phyloP scores from a whole-genome alignment of 1,140 invertebrate genomes.

The Ptiloglossa arizonensis region DNA sequence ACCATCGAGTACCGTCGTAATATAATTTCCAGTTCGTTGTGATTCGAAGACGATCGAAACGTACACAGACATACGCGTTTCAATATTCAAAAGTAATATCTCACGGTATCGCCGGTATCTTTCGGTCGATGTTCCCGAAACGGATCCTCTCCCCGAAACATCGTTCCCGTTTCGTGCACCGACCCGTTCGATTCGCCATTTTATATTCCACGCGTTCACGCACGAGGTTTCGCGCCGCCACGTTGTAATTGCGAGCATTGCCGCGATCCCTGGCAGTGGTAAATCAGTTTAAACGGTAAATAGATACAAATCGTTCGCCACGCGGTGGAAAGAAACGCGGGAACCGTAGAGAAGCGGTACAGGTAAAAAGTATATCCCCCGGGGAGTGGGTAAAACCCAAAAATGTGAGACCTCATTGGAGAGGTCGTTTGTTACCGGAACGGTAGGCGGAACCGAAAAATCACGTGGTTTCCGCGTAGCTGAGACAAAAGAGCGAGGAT shows the following conservation, averaged over 20 bases:
- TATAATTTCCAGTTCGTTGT: too few species aligned
- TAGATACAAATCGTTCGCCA: neutral
- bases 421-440: conserved; percentile 59
- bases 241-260: neutral
- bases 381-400: conserved; percentile 4
- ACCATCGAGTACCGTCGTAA: too few species aligned
- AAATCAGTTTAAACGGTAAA: neutral
- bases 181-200: too few species aligned
- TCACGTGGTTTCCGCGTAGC: conserved; percentile 44
- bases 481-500: conserved; percentile 49
- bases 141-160: too few species aligned
- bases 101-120: too few species aligned
- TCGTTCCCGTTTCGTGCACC: too few species aligned
- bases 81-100: too few species aligned
- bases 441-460: conserved; percentile 61
- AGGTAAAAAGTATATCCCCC: neutral
- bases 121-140: too few species aligned
- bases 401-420: conserved; percentile 46
- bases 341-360: neutral
- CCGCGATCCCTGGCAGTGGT: neutral
- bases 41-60: too few species aligned
- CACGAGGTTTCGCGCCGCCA: too few species aligned
- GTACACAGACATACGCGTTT: too few species aligned
- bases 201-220: neutral
- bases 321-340: neutral